phyloP scores from a whole-genome alignment of 1,140 invertebrate species.

The Bilobella aurantiaca region DNA sequence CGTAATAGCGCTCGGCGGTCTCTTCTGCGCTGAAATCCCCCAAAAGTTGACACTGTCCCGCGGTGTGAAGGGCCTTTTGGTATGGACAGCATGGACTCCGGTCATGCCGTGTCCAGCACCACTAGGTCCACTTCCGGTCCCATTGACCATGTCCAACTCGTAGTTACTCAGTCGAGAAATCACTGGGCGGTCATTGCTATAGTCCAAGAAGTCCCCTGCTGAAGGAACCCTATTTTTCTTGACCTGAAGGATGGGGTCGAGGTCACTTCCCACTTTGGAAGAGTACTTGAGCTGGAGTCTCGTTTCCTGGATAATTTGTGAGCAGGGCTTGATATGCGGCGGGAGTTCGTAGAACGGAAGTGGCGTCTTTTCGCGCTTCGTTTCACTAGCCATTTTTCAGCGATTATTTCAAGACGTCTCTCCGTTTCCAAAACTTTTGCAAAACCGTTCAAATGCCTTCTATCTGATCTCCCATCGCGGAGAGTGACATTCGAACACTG shows the following conservation, averaged over 20 bases:
- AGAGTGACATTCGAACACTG: too few species aligned
- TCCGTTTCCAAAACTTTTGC: neutral
- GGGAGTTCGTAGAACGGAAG: conserved; percentile 34
- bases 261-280: neutral
- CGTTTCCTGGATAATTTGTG: conserved; percentile 33
- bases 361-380: conserved; percentile 6
- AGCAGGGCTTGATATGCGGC: conserved; percentile 31
- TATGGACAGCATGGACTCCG: conserved; percentile 50
- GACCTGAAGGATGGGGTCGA: neutral
- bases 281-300: conserved; percentile 21
- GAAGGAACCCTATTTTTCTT: neutral
- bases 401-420: neutral
- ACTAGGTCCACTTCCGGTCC: neutral
- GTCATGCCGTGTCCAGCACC: neutral
- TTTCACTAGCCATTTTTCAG: neutral
- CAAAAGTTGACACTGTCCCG: conserved; percentile 61
- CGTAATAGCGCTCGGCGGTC: conserved; percentile 70
- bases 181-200: neutral
- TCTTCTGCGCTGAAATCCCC: conserved; percentile 48
- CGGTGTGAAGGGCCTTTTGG: conserved; percentile 67
- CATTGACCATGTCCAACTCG: neutral
- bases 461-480: too few species aligned
- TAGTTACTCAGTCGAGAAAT: neutral
- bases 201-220: neutral
- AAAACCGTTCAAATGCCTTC: neutral